A percentile compares a stretch with the other conserved stretches of the same genome.
Conservation (phyloP, 2,797 vertebrate species). For the Tinamus major region DNA sequence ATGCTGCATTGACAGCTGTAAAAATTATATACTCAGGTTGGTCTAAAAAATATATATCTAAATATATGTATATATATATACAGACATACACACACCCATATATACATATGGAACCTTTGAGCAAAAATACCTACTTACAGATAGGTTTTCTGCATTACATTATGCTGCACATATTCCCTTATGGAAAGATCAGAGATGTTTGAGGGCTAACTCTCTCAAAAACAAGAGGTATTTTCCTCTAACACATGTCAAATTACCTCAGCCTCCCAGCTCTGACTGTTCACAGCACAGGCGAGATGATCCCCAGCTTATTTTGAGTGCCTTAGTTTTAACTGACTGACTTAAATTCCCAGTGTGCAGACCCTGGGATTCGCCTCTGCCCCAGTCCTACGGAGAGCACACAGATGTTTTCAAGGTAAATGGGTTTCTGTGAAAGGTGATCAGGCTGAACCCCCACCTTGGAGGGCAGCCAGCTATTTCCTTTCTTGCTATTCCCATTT, state of each 20-base stretch:
- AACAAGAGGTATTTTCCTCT: not conserved
- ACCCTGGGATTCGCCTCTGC: not conserved
- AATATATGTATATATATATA: no score
- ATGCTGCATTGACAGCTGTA: not conserved
- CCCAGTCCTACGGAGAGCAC: not conserved
- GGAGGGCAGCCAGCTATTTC: not conserved
- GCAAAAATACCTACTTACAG: not conserved
- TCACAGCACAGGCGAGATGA: not conserved
- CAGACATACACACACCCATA: no score
- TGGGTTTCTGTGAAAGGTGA: not conserved
- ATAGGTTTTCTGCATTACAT: not conserved
- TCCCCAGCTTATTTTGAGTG: not conserved
- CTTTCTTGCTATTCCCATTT: not conserved
- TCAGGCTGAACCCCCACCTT: not conserved
- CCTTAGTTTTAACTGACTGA: not conserved
- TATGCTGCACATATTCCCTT: not conserved
- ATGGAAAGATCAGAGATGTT: not conserved
- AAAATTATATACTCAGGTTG: not conserved
- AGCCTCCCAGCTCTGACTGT: not conserved
- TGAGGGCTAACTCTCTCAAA: not conserved
- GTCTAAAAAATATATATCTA: not conserved
- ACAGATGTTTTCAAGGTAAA: not conserved
- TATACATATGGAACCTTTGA: not conserved
- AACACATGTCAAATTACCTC: fast-evolving
- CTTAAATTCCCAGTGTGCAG: not conserved